These are phyloP conservation scores for Ursus arctos DNA, from an alignment of 2,113 vertebrate genomes.

Conservation along the genomic window DNA sequence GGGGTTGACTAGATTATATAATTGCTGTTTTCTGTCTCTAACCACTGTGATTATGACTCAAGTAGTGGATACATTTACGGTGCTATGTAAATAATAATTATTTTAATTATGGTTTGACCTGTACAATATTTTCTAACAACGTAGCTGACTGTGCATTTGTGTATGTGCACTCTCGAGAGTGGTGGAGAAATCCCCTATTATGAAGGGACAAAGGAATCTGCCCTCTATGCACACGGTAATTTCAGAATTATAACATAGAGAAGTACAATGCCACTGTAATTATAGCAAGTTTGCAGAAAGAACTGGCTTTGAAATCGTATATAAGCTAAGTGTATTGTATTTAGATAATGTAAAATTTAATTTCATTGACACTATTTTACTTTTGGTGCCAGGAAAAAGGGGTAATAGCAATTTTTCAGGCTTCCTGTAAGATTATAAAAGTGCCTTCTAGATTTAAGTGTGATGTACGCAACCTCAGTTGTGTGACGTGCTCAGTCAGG, in stretches of 20 bases:
- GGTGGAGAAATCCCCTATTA: conserved; percentile 33
- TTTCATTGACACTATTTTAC: conserved; percentile 12
- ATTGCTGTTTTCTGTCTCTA: conserved; percentile 82
- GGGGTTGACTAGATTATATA: conserved; percentile 77
- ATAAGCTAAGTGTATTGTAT: background rate
- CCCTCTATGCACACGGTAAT: conserved; percentile 41
- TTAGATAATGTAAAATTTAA: conserved; percentile 42
- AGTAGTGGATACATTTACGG: conserved; percentile 66
- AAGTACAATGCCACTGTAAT: conserved; percentile 51
- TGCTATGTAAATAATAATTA: conserved; percentile 81
- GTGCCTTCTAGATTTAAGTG: background rate
- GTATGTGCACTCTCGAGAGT: background rate
- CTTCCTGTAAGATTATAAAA: background rate
- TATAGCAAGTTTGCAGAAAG: conserved; percentile 61
- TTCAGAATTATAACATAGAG: conserved; percentile 63
- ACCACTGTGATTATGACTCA: conserved; percentile 79
- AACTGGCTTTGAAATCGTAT: conserved; percentile 44
- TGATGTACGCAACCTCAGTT: background rate
- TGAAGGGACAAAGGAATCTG: conserved; percentile 67
- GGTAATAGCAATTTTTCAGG: background rate
- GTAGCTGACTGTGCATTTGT: conserved; percentile 63
- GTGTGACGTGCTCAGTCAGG: background rate
- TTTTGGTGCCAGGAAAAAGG: conserved; percentile 26
- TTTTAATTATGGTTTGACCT: conserved; percentile 81
- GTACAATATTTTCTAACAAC: conserved; percentile 48